Evolutionary conservation across 2,888 invertebrate genomes (phyloP).

Genomic region (Drosophila atripex): DNA sequence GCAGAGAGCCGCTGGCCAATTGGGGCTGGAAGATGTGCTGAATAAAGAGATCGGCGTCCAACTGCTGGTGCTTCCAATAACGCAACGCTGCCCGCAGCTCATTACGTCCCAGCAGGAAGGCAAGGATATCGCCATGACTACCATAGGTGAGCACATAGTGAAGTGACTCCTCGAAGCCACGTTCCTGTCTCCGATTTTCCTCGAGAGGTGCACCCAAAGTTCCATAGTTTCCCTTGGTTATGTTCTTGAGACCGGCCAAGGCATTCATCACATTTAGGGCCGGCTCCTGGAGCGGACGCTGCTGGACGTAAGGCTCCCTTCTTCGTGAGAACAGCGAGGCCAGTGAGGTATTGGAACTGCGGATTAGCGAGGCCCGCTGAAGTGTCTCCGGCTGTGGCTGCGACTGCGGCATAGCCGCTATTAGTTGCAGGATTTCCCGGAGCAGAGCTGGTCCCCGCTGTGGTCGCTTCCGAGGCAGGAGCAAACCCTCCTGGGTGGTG

Average conservation of each 20-base stretch:
- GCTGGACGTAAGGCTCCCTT: conserved; percentile 84
- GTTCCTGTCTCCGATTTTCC: conserved; percentile 55
- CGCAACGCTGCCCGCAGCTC: conserved; percentile 88
- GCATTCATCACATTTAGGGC: conserved; percentile 87
- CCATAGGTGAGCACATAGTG: conserved; percentile 93
- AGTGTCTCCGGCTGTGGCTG: conserved; percentile 81
- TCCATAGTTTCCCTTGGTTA: conserved; percentile 85
- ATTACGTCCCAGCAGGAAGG: conserved; percentile 90
- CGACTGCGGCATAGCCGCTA: conserved; percentile 85
- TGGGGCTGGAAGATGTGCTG: conserved; percentile 89
- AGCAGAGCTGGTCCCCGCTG: conserved; percentile 88
- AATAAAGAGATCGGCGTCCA: conserved; percentile 89
- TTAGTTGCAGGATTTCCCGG: conserved; percentile 88
- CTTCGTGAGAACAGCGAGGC: conserved; percentile 82
- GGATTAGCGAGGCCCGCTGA: conserved; percentile 80
- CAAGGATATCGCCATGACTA: conserved; percentile 89
- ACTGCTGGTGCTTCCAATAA: conserved; percentile 88
- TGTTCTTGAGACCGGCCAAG: conserved; percentile 86
- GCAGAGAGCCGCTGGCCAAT: conserved; percentile 87
- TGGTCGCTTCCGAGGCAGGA: conserved; percentile 83
- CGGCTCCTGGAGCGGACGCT: conserved; percentile 85
- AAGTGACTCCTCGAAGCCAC: conserved; percentile 90
- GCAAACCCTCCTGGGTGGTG: conserved; percentile 33
- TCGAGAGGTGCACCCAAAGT: conserved; percentile 39
- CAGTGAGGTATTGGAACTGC: conserved; percentile 81